Evolutionary conservation across 2,113 vertebrate genomes (phyloP), one percentile per base, ranked within the genome.

Genomic region (Trichomycterus rosablanca): DNA sequence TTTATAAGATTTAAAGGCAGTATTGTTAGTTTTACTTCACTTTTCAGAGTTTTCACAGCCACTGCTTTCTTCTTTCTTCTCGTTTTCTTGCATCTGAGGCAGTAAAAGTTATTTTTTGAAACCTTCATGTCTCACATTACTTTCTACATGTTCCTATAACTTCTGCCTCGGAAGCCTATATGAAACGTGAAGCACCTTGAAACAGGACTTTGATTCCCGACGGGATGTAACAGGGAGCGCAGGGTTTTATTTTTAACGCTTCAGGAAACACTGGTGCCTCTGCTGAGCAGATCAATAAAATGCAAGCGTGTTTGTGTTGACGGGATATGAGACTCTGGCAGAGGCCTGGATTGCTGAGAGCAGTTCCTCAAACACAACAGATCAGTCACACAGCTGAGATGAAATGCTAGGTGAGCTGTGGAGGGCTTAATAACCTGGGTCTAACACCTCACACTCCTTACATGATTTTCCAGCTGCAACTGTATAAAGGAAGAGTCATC

Each of bases 221-320:
- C 32, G 15, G 30, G n/a, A n/a, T n/a, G n/a, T n/a, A n/a, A 43
- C 24, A 12, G 24, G 26, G 40, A 24, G 30, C 2, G 5, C 23
- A 28, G 37, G 28, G 26, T 15, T 23, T 8, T 19, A 14, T 56
- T 61, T 51, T 51, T 19, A 26, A 37, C n/a, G 23, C 23, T 40
- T 40, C 34, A 30, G 34, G 35, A 20, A 11, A 39, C 30, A 12
- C 32, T 26, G 15, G 48, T 15, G 4, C 39, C 28, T 48, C 28
- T 37, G 43, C 14, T 23, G 22, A 59, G 46, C 15, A 28, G 34
- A 50, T 28, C 46, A 51, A 50, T 61, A 51, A 61, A 15, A 40
- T 28, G 30, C 10, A 30, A 34, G 44, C 30, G 12, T 24, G 30
- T 48, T 37, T 49, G 15, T 50, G 45, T 49, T 12, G n/a, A 16